Evolutionary conservation across 2,797 vertebrate species (phyloP).

Genomic region (Anguilla megastoma): DNA sequence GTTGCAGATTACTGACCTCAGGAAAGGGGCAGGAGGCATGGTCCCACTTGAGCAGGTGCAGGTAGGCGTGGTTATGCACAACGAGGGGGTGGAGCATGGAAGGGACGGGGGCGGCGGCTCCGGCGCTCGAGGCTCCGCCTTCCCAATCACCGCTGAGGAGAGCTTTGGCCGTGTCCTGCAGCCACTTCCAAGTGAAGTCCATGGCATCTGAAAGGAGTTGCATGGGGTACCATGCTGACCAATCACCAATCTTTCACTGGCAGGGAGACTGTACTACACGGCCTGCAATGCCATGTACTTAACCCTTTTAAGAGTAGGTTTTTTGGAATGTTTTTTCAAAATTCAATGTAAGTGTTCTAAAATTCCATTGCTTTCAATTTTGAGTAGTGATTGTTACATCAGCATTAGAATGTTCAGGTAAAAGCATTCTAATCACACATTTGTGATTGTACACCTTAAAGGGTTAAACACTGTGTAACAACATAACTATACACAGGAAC

Average conservation of each 20-base stretch:
- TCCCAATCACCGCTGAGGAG: slow-evolving; percentile 60
- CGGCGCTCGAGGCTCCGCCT: slow-evolving; percentile 40
- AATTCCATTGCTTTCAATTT: neutral
- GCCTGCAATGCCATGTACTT: neutral
- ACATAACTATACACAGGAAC: too few relatives aligned
- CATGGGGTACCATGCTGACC: neutral
- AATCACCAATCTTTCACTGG: neutral
- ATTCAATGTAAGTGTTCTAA: too few relatives aligned
- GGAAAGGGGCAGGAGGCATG: slow-evolving; percentile 82
- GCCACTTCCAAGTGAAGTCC: slow-evolving; percentile 89
- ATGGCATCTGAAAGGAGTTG: slow-evolving; percentile 79
- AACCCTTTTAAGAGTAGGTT: neutral
- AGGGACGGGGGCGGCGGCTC: slow-evolving; percentile 52
- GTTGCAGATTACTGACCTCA: slow-evolving; percentile 74
- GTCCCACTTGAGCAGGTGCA: slow-evolving; percentile 90
- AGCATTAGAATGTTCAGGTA: too few relatives aligned
- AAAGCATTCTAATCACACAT: too few relatives aligned
- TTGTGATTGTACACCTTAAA: too few relatives aligned
- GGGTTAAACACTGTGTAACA: too few relatives aligned
- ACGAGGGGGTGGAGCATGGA: slow-evolving; percentile 55
- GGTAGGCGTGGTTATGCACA: slow-evolving; percentile 85
- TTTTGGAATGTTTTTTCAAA: too few relatives aligned
- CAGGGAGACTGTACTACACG: neutral
- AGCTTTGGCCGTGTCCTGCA: slow-evolving; percentile 79
- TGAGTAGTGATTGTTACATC: neutral